Evolutionary conservation across 1,140 invertebrate genomes (phyloP).

Genomic region (Holcopasites calliopsidis): DNA sequence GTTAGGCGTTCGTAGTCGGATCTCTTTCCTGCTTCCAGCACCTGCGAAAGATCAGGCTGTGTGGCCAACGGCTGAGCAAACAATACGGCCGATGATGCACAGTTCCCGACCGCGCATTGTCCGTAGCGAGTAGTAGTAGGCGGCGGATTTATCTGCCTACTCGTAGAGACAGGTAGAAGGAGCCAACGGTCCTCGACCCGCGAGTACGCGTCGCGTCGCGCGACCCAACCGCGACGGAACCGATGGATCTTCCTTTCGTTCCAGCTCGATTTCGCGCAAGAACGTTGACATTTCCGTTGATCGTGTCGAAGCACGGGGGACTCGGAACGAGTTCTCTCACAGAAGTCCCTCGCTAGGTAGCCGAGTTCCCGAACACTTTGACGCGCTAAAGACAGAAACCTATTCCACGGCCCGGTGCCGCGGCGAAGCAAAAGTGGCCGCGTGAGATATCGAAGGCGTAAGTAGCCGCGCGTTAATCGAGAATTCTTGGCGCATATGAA

Average conservation of each 20-base stretch:
- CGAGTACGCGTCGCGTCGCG: conserved; percentile 41
- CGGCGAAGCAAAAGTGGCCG: background rate
- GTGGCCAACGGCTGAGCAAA: conserved; percentile 62
- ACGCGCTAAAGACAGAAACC: background rate
- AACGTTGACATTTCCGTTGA: conserved; percentile 17
- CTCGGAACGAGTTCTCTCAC: background rate
- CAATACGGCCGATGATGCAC: conserved; percentile 70
- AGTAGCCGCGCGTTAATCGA: conserved; percentile 14
- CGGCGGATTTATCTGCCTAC: conserved; percentile 69
- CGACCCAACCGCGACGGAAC: conserved; percentile 48
- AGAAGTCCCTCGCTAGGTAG: background rate
- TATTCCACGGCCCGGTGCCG: too few species aligned
- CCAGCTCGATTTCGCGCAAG: conserved; percentile 38
- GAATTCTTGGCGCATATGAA: conserved; percentile 31
- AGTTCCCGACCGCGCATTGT: conserved; percentile 65
- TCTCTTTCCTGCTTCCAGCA: conserved; percentile 51
- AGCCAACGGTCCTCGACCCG: conserved; percentile 61
- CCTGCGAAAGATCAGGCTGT: conserved; percentile 60
- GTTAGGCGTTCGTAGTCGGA: conserved; percentile 17
- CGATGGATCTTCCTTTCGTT: conserved; percentile 51
- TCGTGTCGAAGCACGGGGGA: background rate
- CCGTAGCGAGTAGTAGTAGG: conserved; percentile 63
- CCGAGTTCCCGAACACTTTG: background rate
- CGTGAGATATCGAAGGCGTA: background rate
- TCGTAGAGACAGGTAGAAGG: conserved; percentile 66